Percentiles rank a stretch among this genome's conserved stretches.
phyloP scores from a whole-genome alignment of 2,113 vertebrate genomes.

The Syrrhaptes paradoxus region DNA sequence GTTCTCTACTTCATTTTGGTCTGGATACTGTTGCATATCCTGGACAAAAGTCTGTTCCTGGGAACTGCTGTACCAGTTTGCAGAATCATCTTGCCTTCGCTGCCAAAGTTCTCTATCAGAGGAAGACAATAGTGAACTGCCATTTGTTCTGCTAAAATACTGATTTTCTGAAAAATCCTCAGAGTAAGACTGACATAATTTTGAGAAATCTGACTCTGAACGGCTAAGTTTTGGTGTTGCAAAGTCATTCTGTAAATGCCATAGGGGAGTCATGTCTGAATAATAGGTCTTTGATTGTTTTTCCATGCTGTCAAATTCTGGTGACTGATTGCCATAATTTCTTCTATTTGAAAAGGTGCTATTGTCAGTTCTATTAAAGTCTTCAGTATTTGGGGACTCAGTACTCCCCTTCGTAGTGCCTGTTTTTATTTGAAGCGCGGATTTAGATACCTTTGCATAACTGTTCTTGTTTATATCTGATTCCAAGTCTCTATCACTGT shows the following conservation, averaged over 20 bases:
- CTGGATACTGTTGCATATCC: slow-evolving; percentile 72
- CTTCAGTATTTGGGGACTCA: slow-evolving; percentile 67
- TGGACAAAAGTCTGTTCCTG: slow-evolving; percentile 78
- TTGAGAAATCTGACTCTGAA: slow-evolving; percentile 97
- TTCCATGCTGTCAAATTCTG: slow-evolving; percentile 76
- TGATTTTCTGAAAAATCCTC: slow-evolving; percentile 97
- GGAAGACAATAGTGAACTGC: slow-evolving; percentile 89
- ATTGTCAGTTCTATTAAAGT: slow-evolving; percentile 76
- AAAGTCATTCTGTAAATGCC: slow-evolving; percentile 95
- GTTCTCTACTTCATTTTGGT: slow-evolving; percentile 81
- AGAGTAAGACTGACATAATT: slow-evolving; percentile 95
- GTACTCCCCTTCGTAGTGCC: slow-evolving; percentile 73
- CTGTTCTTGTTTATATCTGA: slow-evolving; percentile 88
- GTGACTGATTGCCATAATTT: slow-evolving; percentile 75
- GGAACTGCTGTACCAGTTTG: slow-evolving; percentile 81
- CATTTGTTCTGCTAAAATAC: slow-evolving; percentile 88
- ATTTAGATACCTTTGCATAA: slow-evolving; percentile 88
- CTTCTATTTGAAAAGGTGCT: slow-evolving; percentile 78
- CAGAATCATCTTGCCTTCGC: slow-evolving; percentile 84
- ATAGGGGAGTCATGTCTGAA: slow-evolving; percentile 84
- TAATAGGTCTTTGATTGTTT: slow-evolving; percentile 84
- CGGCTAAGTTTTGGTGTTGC: slow-evolving; percentile 92
- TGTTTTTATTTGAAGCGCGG: slow-evolving; percentile 81
- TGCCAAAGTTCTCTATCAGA: slow-evolving; percentile 97
- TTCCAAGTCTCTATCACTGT: slow-evolving; percentile 91